Evolutionary conservation across 2,113 vertebrate species (phyloP), one percentile per base, ranked within the genome.

Genomic region (Barnardius zonarius): DNA sequence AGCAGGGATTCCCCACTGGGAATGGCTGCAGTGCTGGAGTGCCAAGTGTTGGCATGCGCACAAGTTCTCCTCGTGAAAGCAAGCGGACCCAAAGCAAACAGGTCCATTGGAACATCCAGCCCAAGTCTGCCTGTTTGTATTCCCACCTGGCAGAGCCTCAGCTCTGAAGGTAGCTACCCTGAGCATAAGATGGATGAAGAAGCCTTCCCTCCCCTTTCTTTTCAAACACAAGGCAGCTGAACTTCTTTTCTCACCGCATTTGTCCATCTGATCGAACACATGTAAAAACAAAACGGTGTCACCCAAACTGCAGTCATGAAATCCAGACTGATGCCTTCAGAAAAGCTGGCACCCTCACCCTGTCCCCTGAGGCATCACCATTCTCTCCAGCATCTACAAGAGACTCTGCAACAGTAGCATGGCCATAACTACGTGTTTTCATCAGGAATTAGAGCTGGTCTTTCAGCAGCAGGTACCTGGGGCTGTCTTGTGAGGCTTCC

Each of bases 321-420:
- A 52, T 13, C 31, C 51, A 80, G 44, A 28, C 0, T 3, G 30
- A 75, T 10, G 24, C 44, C 43, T 66, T 37, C 37, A 70, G 55
- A 69, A 75, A 35, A 5, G 6, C 39, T 22, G 41, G 22, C 49
- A 66, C 2, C 33, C 9, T 4, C 35, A 10, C 16, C 33, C 44
- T 14, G 30, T 18, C 27, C 59, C 22, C 35, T 1, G 5, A 33
- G 28, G 44, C 33, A 48, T 5, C 1, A 0, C 3, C 13, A 49
- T 28, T 67, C 37, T 8, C 74, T 57, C 28, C 0, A 0, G 17
- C 23, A 69, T 10, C 80, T 24, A 22, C 5, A 24, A 11, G 0
- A 51, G 25, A 52, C 2, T 17, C 68, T 39, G 33, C 27, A 39
- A 11, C 1, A 83, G 68, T 51, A 79, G 54, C 54, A n/a, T 0